These are phyloP conservation scores for Lepidochrysops patricia DNA, from an alignment of 2,888 invertebrate species.

Conservation along the genomic window DNA sequence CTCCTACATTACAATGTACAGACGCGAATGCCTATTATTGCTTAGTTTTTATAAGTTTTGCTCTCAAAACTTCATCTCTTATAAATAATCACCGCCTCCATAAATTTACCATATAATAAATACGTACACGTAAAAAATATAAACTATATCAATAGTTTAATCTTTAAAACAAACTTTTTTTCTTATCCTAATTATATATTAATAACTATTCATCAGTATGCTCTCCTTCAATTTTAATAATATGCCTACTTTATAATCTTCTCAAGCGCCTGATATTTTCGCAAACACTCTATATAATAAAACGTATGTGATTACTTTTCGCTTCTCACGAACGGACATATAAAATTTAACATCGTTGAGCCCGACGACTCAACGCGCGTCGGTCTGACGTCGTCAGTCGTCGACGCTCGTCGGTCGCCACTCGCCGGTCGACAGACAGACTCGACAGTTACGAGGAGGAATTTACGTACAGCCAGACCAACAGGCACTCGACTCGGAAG, in stretches of 20 bases:
- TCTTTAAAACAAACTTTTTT: slow-evolving; percentile 72
- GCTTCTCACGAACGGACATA: slow-evolving; percentile 55
- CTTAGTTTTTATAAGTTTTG: slow-evolving; percentile 73
- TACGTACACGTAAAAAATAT: slow-evolving; percentile 75
- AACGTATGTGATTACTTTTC: slow-evolving; percentile 46
- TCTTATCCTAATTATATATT: slow-evolving; percentile 71
- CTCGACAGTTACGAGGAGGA: slow-evolving; percentile 3
- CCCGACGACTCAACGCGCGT: background rate
- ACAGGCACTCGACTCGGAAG: slow-evolving; percentile 61
- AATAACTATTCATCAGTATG: slow-evolving; percentile 73
- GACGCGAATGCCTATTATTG: slow-evolving; percentile 69
- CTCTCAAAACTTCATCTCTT: slow-evolving; percentile 66
- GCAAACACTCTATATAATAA: slow-evolving; percentile 61
- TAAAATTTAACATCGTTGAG: slow-evolving; percentile 49
- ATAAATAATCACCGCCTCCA: slow-evolving; percentile 71
- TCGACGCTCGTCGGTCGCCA: background rate
- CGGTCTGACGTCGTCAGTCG: background rate
- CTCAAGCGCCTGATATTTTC: slow-evolving; percentile 69
- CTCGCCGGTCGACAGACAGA: background rate
- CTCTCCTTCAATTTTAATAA: slow-evolving; percentile 69
- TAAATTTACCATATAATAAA: slow-evolving; percentile 75
- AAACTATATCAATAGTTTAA: slow-evolving; percentile 76
- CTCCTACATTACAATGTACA: slow-evolving; percentile 70
- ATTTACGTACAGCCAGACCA: slow-evolving; percentile 38
- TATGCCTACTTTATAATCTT: slow-evolving; percentile 73